Conservation (phyloP, 2,888 invertebrate genomes). For the Cetonia aurata region DNA sequence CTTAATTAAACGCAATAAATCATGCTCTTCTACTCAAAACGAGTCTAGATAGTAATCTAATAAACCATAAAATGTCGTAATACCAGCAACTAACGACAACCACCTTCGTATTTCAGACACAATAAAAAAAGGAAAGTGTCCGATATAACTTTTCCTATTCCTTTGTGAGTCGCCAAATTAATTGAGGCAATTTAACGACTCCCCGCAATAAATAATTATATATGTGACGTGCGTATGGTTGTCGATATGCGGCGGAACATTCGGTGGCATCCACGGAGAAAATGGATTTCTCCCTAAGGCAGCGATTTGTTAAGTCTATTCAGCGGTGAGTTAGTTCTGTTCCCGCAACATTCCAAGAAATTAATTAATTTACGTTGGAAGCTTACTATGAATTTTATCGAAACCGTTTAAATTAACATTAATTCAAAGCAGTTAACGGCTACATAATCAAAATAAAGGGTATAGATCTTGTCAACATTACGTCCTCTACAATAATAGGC, state of each 20-base stretch:
- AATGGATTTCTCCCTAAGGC: slow-evolving; percentile 39
- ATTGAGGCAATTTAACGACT: slow-evolving; percentile 14
- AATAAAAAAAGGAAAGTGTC: too few relatives aligned
- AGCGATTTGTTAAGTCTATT: slow-evolving; percentile 42
- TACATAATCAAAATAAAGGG: slow-evolving; percentile 31
- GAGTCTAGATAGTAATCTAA: too few relatives aligned
- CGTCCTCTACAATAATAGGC: background rate
- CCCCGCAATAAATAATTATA: slow-evolving; percentile 24
- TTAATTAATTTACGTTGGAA: slow-evolving; percentile 40
- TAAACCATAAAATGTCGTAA: too few relatives aligned
- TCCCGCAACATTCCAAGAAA: slow-evolving; percentile 42
- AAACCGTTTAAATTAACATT: slow-evolving; percentile 40
- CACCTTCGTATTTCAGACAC: too few relatives aligned
- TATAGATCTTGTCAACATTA: slow-evolving; percentile 6
- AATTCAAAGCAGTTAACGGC: slow-evolving; percentile 30
- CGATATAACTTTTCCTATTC: background rate
- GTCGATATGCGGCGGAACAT: slow-evolving; percentile 6
- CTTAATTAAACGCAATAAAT: too few relatives aligned
- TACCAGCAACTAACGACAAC: too few relatives aligned
- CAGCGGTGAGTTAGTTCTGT: slow-evolving; percentile 14
- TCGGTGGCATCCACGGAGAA: slow-evolving; percentile 30
- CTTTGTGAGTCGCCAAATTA: slow-evolving; percentile 15
- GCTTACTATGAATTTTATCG: slow-evolving; percentile 30
- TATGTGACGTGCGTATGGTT: slow-evolving; percentile 24
- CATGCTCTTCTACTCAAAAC: too few relatives aligned